These are phyloP conservation scores for Odiellus spinosus DNA, from an alignment of 2,888 invertebrate species.

Conservation along the genomic window DNA sequence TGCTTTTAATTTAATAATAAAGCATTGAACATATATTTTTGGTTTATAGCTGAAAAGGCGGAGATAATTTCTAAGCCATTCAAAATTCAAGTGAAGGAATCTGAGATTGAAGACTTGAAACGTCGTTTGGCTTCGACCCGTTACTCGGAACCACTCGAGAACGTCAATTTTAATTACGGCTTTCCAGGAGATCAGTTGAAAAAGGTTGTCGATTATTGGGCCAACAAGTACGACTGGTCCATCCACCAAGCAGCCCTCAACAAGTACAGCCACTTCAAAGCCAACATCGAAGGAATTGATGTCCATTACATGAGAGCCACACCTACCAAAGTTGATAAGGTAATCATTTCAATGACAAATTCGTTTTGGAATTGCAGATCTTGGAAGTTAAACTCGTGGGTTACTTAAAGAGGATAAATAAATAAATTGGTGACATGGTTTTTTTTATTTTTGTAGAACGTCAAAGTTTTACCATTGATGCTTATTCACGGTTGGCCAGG, in stretches of 20 bases:
- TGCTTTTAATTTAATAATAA: no score
- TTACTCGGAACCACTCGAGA: conserved; percentile 28
- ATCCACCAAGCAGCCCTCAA: conserved; percentile 53
- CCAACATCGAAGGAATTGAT: conserved; percentile 54
- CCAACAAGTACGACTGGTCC: conserved; percentile 52
- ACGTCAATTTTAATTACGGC: conserved; percentile 58
- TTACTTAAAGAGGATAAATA: no score
- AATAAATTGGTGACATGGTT: no score
- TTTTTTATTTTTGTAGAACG: no score
- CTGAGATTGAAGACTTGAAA: conserved; percentile 31
- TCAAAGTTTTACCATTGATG: conserved; percentile 44
- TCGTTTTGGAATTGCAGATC: no score
- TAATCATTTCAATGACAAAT: no score
- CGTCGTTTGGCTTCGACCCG: conserved; percentile 36
- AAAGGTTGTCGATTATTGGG: conserved; percentile 60
- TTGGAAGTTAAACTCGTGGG: no score
- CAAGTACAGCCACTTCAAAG: conserved; percentile 52
- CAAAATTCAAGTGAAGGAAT: background rate
- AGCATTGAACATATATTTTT: no score
- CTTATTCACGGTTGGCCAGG: conserved; percentile 76
- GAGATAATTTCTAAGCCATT: background rate
- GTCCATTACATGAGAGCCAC: conserved; percentile 50
- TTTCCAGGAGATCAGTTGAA: conserved; percentile 52
- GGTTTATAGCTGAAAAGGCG: no score
- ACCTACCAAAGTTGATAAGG: conserved; percentile 28